A percentile compares a stretch with the other conserved stretches of the same genome.
Conservation (phyloP, 2,888 invertebrate species). For the Phoronis australis region DNA sequence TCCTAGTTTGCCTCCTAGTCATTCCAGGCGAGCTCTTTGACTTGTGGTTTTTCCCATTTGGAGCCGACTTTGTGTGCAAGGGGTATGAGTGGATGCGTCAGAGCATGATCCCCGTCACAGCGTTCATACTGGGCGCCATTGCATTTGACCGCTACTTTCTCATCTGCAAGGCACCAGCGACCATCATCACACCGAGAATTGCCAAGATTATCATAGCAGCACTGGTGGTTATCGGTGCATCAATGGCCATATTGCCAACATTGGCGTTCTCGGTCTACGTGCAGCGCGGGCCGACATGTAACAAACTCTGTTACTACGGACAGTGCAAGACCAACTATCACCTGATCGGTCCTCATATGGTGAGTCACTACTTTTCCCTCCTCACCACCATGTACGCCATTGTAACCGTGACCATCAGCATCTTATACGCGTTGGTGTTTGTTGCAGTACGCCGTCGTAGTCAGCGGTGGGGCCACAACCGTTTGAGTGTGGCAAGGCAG, state of each 20-base stretch:
- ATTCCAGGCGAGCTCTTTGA: conserved; percentile 30
- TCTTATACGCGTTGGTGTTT: conserved; percentile 27
- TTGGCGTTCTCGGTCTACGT: conserved; percentile 24
- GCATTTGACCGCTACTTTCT: conserved; percentile 36
- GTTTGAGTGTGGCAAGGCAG: not conserved
- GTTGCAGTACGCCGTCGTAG: conserved; percentile 20
- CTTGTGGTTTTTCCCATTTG: conserved; percentile 23
- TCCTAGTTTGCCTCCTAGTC: conserved; percentile 28
- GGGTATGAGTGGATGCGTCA: conserved; percentile 24
- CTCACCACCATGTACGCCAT: conserved; percentile 23
- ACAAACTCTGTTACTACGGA: conserved; percentile 13
- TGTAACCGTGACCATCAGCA: conserved; percentile 21
- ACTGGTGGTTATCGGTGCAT: conserved; percentile 17
- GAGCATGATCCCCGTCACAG: conserved; percentile 27
- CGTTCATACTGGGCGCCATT: conserved; percentile 30
- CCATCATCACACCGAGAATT: conserved; percentile 9
- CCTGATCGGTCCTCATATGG: conserved; percentile 11
- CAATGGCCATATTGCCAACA: conserved; percentile 25
- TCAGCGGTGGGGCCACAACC: conserved; percentile 11
- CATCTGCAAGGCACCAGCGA: conserved; percentile 22
- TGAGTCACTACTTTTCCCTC: conserved; percentile 23
- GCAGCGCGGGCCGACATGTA: conserved; percentile 3
- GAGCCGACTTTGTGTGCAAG: conserved; percentile 27
- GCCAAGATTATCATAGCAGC: conserved; percentile 18
- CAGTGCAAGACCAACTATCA: conserved; percentile 21